A percentile compares a stretch with the other conserved stretches of the same genome.
Conservation (phyloP, 2,888 invertebrate species). For the Tachina fera region DNA sequence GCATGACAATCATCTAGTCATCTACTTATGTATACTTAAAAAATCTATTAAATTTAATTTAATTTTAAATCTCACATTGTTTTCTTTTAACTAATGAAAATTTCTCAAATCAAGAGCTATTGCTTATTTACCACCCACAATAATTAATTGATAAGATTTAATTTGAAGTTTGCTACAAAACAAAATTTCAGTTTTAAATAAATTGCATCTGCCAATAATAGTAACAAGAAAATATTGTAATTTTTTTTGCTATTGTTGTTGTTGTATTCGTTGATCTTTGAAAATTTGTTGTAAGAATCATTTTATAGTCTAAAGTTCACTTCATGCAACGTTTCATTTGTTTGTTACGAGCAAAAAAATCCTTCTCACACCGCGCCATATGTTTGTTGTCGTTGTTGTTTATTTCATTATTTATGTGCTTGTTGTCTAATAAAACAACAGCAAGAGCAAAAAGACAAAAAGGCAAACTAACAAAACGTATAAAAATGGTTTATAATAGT, state of each 20-base stretch:
- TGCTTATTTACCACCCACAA: not conserved
- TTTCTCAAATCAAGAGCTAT: not conserved
- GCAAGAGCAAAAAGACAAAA: not conserved
- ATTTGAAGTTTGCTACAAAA: not conserved
- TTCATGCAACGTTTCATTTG: slow-evolving; percentile 52
- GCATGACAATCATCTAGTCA: too few species aligned
- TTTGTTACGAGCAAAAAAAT: slow-evolving; percentile 43
- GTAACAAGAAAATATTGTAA: not conserved
- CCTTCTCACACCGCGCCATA: slow-evolving; percentile 56
- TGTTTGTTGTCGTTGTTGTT: slow-evolving; percentile 54
- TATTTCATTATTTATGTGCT: slow-evolving; percentile 35
- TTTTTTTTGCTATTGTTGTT: not conserved
- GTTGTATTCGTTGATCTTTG: slow-evolving; percentile 27
- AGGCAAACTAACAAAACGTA: slow-evolving; percentile 19
- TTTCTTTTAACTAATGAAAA: not conserved
- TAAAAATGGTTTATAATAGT: slow-evolving; percentile 39
- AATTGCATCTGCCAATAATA: slow-evolving; percentile 2
- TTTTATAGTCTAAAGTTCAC: slow-evolving; percentile 68
- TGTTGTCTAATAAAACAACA: slow-evolving; percentile 51
- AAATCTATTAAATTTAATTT: not conserved
- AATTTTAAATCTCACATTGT: not conserved
- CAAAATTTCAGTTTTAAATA: not conserved
- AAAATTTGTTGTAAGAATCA: slow-evolving; percentile 51
- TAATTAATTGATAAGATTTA: not conserved
- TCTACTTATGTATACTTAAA: too few species aligned